Conservation (phyloP, 2,888 invertebrate species). For the Brachypalpus laphriformis region DNA sequence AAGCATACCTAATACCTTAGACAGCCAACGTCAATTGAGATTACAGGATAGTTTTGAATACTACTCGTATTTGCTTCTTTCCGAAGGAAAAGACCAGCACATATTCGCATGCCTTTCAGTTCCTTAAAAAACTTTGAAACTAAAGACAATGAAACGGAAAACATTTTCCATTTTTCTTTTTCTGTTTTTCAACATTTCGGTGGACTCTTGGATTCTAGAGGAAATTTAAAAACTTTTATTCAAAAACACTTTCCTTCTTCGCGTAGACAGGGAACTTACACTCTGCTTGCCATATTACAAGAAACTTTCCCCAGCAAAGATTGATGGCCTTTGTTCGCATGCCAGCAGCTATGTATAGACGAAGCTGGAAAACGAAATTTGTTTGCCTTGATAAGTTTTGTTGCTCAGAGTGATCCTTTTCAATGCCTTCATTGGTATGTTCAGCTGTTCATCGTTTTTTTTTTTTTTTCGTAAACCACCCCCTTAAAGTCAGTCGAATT, state of each 20-base stretch:
- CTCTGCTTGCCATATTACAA: constrained; percentile 44
- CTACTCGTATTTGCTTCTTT: too few species aligned
- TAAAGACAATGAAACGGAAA: neutral
- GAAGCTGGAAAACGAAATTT: constrained; percentile 49
- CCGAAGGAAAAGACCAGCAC: too few species aligned
- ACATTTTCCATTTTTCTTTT: neutral
- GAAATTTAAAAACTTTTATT: constrained; percentile 70
- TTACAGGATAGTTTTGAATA: too few species aligned
- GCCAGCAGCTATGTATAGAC: constrained; percentile 43
- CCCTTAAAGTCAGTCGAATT: neutral
- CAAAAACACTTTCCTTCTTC: constrained; percentile 49
- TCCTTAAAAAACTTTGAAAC: neutral
- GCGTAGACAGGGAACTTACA: constrained; percentile 47
- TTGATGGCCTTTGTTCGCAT: constrained; percentile 66
- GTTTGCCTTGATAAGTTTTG: constrained; percentile 58
- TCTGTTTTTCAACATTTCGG: constrained; percentile 47
- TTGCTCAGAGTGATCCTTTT: constrained; percentile 26
- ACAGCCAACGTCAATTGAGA: too few species aligned
- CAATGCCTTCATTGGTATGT: constrained; percentile 32
- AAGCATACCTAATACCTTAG: too few species aligned
- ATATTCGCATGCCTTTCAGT: too few species aligned
- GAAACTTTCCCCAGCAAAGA: constrained; percentile 58
- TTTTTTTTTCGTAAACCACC: neutral
- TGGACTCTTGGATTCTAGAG: constrained; percentile 59
- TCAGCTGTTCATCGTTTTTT: neutral